These are phyloP conservation scores for Tetraodon nigroviridis DNA, from an alignment of 2,113 vertebrate genomes.

Conservation along the genomic window DNA sequence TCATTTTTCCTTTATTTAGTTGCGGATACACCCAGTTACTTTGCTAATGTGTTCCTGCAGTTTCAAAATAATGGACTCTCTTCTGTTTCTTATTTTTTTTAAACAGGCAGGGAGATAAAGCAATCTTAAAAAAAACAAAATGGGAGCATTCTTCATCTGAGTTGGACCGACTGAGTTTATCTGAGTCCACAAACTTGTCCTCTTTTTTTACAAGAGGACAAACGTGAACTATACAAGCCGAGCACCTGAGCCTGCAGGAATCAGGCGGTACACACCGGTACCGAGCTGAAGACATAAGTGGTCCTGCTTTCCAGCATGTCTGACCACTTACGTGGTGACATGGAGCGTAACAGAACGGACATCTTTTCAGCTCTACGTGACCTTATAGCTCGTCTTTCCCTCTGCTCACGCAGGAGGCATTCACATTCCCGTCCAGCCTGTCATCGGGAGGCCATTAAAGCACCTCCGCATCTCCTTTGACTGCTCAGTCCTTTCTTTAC, in stretches of 20 bases:
- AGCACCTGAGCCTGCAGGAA: constrained; percentile 10
- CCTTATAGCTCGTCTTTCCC: constrained; percentile 39
- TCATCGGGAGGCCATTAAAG: constrained; percentile 68
- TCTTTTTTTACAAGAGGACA: too few species aligned
- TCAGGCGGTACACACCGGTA: constrained; percentile 30
- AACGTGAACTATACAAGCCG: too few species aligned
- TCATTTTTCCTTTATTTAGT: too few species aligned
- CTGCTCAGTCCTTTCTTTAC: constrained; percentile 24
- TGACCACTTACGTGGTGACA: constrained; percentile 16
- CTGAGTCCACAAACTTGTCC: background rate
- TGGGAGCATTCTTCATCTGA: background rate
- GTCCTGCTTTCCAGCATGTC: constrained; percentile 33
- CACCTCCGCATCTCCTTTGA: constrained; percentile 13
- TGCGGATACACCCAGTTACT: too few species aligned
- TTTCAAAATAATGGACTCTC: too few species aligned
- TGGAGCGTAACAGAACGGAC: constrained; percentile 5
- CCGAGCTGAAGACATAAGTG: constrained; percentile 42
- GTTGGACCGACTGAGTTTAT: background rate
- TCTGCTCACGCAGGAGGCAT: constrained; percentile 22
- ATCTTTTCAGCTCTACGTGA: constrained; percentile 38
- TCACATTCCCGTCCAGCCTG: constrained; percentile 47
- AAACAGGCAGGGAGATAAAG: background rate
- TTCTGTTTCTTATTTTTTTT: too few species aligned
- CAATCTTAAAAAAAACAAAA: background rate
- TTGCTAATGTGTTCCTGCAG: too few species aligned